Percentiles rank a stretch among this genome's conserved stretches.
Conservation (phyloP, 2,113 vertebrate species). For the Conger conger region DNA sequence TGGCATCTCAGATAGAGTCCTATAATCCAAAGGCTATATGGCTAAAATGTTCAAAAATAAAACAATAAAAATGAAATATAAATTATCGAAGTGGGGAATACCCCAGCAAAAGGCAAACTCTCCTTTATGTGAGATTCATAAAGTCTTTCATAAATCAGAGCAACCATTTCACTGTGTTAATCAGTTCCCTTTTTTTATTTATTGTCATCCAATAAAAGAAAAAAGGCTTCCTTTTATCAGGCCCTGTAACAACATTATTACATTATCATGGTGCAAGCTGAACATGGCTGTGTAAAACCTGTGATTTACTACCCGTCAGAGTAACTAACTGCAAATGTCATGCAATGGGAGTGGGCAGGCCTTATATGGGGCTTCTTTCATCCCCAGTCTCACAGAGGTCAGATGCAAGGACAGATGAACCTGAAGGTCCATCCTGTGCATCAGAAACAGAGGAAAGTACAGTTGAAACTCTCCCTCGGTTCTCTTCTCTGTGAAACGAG, state of each 20-base stretch:
- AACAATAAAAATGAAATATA: constrained; percentile 3
- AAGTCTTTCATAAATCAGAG: not conserved
- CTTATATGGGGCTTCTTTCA: not conserved
- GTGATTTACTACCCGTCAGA: not conserved
- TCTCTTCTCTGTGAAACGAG: not conserved
- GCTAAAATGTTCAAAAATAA: not conserved
- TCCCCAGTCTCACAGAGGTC: not conserved
- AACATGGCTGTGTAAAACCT: not conserved
- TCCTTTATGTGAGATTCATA: not conserved
- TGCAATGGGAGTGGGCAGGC: not conserved
- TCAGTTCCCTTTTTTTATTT: constrained; percentile 10
- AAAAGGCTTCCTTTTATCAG: not conserved
- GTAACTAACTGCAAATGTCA: not conserved
- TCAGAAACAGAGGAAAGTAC: not conserved
- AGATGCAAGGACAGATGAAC: not conserved
- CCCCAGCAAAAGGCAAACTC: not conserved
- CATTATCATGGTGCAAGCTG: constrained; percentile 4
- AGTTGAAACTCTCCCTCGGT: not conserved
- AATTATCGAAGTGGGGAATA: not conserved
- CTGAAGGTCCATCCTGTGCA: not conserved
- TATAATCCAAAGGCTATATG: not conserved
- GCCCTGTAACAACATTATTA: not conserved
- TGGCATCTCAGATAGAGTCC: not conserved
- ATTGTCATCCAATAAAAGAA: constrained; percentile 13
- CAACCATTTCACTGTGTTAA: not conserved